Conservation (phyloP, 2,113 vertebrate genomes). For the Chaetops frenatus region DNA sequence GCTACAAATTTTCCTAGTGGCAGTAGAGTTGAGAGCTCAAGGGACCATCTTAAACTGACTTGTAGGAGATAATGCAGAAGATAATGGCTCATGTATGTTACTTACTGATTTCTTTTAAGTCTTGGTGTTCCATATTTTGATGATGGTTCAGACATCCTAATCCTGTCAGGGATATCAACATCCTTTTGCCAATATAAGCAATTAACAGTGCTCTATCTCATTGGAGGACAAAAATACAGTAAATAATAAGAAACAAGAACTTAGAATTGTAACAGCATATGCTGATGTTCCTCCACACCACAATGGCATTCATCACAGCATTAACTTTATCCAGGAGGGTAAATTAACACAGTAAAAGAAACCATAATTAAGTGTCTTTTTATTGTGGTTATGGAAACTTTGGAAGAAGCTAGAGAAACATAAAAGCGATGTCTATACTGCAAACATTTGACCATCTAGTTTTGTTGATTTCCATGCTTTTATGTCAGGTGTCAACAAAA, state of each 20-base stretch:
- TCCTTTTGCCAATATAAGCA: not conserved
- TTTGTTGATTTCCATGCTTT: not conserved
- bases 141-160: not conserved
- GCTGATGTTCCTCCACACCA: not conserved
- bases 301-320: not conserved
- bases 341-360: not conserved
- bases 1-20: not conserved
- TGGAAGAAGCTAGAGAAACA: not conserved
- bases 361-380: not conserved
- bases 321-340: not conserved
- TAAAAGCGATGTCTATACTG: not conserved
- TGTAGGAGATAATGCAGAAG: not conserved
- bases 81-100: not conserved
- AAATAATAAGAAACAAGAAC: not conserved
- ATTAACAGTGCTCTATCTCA: not conserved
- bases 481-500: not conserved
- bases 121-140: not conserved
- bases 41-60: not conserved
- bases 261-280: not conserved
- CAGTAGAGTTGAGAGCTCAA: not conserved
- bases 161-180: not conserved
- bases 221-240: not conserved
- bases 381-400: not conserved
- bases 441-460: not conserved
- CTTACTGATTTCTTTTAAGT: not conserved